A percentile compares a stretch with the other conserved stretches of the same genome.
Conservation (phyloP, 2,113 vertebrate species). For the Chascanopsetta lugubris region DNA sequence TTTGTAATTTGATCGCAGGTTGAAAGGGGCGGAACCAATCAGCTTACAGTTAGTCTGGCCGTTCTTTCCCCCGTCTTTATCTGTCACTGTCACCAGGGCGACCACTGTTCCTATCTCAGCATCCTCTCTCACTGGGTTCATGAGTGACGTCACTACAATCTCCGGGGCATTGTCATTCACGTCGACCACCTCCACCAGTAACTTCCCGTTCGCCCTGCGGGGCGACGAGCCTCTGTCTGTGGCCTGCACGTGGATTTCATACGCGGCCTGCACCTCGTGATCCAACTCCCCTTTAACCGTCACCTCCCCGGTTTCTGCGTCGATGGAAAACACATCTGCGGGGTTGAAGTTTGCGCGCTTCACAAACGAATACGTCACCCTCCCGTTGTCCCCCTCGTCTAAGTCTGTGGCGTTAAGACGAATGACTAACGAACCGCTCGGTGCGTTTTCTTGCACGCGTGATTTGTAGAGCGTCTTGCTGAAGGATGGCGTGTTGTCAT, state of each 20-base stretch:
- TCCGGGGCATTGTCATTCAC: constrained; percentile 88
- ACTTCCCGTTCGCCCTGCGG: constrained; percentile 76
- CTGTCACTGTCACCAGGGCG: constrained; percentile 84
- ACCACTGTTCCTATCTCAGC: constrained; percentile 82
- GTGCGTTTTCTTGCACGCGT: constrained; percentile 58
- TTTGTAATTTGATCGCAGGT: constrained; percentile 81
- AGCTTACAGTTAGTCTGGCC: constrained; percentile 52
- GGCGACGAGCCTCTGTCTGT: constrained; percentile 56
- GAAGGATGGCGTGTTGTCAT: constrained; percentile 73
- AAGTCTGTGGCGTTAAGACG: constrained; percentile 71
- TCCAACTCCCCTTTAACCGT: constrained; percentile 74
- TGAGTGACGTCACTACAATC: constrained; percentile 83
- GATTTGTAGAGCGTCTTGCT: constrained; percentile 70
- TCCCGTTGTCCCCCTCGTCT: constrained; percentile 75
- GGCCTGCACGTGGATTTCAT: constrained; percentile 75
- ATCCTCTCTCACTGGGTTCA: constrained; percentile 83
- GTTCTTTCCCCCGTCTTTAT: constrained; percentile 80
- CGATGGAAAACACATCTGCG: constrained; percentile 76
- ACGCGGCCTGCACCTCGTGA: constrained; percentile 76
- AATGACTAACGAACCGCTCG: constrained; percentile 41
- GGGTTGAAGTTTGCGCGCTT: constrained; percentile 75
- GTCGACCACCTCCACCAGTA: constrained; percentile 86
- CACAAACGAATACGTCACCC: constrained; percentile 74
- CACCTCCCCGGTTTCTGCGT: constrained; percentile 83
- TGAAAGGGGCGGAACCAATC: constrained; percentile 48